Base-by-base conservation (phyloP, 2,888 invertebrate genomes). In the Ophion ventricosus region DNA sequence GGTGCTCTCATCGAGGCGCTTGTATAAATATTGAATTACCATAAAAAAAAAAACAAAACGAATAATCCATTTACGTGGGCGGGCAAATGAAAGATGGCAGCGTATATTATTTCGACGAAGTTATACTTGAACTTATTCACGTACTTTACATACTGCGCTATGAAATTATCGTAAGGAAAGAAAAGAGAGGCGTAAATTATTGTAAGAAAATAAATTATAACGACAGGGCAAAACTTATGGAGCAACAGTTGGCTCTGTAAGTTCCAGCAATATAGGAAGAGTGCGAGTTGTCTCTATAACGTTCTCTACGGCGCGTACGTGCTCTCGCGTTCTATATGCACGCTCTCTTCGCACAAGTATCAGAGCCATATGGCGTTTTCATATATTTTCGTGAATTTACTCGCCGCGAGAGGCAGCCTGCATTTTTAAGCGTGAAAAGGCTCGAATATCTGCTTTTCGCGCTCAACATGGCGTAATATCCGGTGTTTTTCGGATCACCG, bases 101-200 rank as follows among this genome's bases (percentile, higher is more conserved):
- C 29, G 25, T n/a, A 7, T 29, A 25, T 14, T 80, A 69, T 82
- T 35, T 14, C 5, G 49, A 49, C 3, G 4, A 4, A 49, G 49
- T 49, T 49, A 49, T 49, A 14, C 14, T 49, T 49, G 49, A 49
- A 11, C 17, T 49, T 17, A 17, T 49, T 49, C 49, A 2, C 17
- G 49, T 49, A 49, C 14, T 49, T 17, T 49, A 17, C 49, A 49
- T 49, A 49, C 49, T 75, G 75, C 66, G 67, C 76, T 76, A 80
- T 82, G 81, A 79, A 85, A 86, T 86, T 80, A 85, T 87, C 84
- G 80, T 63, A 26, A 66, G 25, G 56, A 77, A 80, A 85, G 84
- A 84, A 81, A 86, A 84, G 64, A 29, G 57, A 20, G 17, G 14
- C 54, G 70, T 40, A 63, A 59, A 54, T 61, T 79, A 54, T 49